These are phyloP conservation scores for Neotoxoptera formosana DNA, from an alignment of 1,140 invertebrate genomes.

Conservation along the genomic window DNA sequence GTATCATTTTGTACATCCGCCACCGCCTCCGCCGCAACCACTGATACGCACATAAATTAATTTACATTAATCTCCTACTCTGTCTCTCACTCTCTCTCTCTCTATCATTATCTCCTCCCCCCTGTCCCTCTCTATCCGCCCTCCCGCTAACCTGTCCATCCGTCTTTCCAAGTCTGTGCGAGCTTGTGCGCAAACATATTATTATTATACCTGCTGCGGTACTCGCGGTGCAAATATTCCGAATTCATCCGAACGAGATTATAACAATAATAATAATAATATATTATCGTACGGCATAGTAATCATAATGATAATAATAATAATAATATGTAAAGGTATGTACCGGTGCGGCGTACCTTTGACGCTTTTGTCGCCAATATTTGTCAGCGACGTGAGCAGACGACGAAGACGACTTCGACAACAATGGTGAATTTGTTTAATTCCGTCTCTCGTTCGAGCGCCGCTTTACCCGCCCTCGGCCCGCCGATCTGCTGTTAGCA, in stretches of 20 bases:
- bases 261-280: background rate
- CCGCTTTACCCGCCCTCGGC: background rate
- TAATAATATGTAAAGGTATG: background rate
- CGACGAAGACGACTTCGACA: background rate
- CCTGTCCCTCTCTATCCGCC: background rate
- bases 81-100: background rate
- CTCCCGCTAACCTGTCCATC: background rate
- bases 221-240: background rate
- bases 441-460: background rate
- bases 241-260: background rate
- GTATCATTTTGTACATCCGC: background rate
- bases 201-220: background rate
- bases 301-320: background rate
- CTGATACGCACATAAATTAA: conserved; percentile 9
- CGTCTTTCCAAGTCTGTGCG: background rate
- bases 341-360: background rate
- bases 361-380: background rate
- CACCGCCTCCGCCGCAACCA: background rate
- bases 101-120: background rate
- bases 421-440: background rate
- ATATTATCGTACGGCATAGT: background rate
- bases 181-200: background rate
- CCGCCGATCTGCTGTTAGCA: too few relatives aligned
- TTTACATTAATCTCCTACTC: conserved; percentile 6
- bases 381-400: background rate